A percentile compares a stretch with the other conserved stretches of the same genome.
These are phyloP conservation scores for Prochilodus magdalenae DNA, from an alignment of 2,113 vertebrate species.

Conservation along the genomic window DNA sequence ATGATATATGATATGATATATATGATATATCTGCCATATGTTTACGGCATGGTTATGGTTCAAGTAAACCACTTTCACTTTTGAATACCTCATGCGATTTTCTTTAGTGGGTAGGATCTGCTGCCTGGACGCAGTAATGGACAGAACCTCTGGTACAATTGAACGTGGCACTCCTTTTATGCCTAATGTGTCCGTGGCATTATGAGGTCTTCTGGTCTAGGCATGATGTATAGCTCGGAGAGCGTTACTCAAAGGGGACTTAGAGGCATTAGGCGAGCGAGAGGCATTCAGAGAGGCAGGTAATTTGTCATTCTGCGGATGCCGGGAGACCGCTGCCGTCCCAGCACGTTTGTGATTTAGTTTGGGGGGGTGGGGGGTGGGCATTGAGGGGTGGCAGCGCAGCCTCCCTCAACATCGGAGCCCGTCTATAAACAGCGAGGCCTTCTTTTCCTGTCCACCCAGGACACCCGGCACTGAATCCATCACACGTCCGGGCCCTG, in stretches of 20 bases:
- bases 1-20: too few species aligned
- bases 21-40: too few species aligned
- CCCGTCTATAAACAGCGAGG: constrained; percentile 30
- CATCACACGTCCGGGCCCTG: neutral
- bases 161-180: neutral
- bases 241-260: constrained; percentile 31
- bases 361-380: too few species aligned
- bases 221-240: constrained; percentile 22
- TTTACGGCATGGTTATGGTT: too few species aligned
- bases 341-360: constrained; percentile 10
- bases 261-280: constrained; percentile 21
- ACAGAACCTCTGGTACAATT: neutral
- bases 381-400: neutral
- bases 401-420: neutral
- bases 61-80: too few species aligned
- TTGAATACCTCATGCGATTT: too few species aligned
- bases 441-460: neutral
- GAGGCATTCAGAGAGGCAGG: constrained; percentile 13
- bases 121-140: neutral
- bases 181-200: neutral
- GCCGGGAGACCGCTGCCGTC: neutral
- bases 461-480: constrained; percentile 6
- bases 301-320: constrained; percentile 29
- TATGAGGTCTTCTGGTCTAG: constrained; percentile 14
- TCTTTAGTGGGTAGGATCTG: neutral